A percentile compares a stretch with the other conserved stretches of the same genome.
Conservation (phyloP, 2,797 vertebrate species). For the Falco berigora region DNA sequence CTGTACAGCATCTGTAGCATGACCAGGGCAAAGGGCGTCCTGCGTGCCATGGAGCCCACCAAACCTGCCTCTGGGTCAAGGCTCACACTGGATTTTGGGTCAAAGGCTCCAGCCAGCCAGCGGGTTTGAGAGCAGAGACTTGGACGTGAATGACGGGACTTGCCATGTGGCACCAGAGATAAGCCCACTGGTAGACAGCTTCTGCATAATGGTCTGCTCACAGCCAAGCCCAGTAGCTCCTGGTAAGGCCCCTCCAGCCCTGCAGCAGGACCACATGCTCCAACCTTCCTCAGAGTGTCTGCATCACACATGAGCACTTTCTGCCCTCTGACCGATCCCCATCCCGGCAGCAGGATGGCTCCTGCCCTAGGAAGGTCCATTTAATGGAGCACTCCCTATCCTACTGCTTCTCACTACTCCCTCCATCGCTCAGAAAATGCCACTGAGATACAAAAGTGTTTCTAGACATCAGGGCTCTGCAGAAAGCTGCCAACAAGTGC, state of each 20-base stretch:
- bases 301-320: accelerated
- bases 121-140: background rate
- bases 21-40: background rate
- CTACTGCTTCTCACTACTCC: background rate
- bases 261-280: background rate
- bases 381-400: background rate
- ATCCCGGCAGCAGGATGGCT: background rate
- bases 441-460: background rate
- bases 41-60: background rate
- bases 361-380: background rate
- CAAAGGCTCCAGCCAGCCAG: background rate
- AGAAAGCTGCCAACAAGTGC: background rate
- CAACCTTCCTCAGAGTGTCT: background rate
- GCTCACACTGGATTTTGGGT: background rate
- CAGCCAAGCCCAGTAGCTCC: background rate
- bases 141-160: background rate
- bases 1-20: accelerated
- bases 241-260: background rate
- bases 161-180: background rate
- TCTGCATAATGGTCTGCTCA: background rate
- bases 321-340: background rate
- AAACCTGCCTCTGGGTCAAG: background rate
- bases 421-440: background rate
- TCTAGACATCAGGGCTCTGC: background rate
- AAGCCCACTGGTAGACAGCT: background rate